phyloP scores from a whole-genome alignment of 2,113 vertebrate genomes.

The Trichomycterus rosablanca region DNA sequence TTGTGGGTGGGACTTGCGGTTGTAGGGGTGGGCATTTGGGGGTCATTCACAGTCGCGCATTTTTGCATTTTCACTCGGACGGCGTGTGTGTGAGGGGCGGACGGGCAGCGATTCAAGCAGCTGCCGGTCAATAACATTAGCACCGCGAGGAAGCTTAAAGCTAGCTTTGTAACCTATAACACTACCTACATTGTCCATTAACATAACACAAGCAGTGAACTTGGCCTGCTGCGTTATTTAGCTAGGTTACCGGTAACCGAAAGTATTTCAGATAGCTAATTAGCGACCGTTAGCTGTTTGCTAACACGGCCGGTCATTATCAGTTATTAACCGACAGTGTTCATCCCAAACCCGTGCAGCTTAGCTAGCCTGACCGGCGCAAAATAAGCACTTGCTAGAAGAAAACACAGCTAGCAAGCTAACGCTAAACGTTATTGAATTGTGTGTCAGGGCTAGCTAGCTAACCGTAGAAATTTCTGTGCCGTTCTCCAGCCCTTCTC shows the following conservation, averaged over 20 bases:
- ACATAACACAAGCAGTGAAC: constrained; percentile 51
- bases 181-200: constrained; percentile 9
- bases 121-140: constrained; percentile 59
- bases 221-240: constrained; percentile 49
- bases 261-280: constrained; percentile 35
- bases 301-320: constrained; percentile 40
- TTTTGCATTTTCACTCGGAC: constrained; percentile 69
- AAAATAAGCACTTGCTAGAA: not conserved
- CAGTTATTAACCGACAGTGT: constrained; percentile 48
- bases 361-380: constrained; percentile 2
- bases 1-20: constrained; percentile 41
- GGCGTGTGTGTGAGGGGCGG: constrained; percentile 68
- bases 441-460: constrained; percentile 44
- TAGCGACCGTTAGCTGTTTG: constrained; percentile 57
- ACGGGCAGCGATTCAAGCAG: constrained; percentile 59
- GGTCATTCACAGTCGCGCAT: constrained; percentile 70
- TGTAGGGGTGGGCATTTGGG: constrained; percentile 63
- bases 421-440: constrained; percentile 14
- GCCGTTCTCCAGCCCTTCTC: constrained; percentile 62
- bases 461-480: constrained; percentile 31
- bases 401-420: constrained; percentile 4
- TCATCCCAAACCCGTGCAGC: constrained; percentile 23
- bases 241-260: too few relatives aligned
- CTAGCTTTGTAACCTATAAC: constrained; percentile 27
- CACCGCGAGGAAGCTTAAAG: constrained; percentile 46